A percentile compares a stretch with the other conserved stretches of the same genome.
Evolutionary conservation across 2,113 vertebrate species (phyloP).

Genomic region (Albula glossodonta): DNA sequence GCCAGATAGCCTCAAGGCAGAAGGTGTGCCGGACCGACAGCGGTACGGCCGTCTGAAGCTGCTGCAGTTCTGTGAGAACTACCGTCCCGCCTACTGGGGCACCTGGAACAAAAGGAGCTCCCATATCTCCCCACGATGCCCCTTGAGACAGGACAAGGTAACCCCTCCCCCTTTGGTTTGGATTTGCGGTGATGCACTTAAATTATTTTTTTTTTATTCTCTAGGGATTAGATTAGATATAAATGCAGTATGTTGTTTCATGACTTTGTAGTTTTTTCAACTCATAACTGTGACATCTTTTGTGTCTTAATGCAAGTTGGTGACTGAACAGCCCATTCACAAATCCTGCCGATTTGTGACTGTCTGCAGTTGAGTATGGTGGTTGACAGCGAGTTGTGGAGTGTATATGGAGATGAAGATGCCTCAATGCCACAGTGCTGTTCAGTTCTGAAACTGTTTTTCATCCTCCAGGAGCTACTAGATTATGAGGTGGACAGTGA

Average conservation of each 20-base stretch:
- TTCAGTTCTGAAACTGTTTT: slow-evolving; percentile 27
- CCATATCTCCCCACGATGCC: slow-evolving; percentile 76
- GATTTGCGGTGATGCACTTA: too few relatives aligned
- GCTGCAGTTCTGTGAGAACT: slow-evolving; percentile 88
- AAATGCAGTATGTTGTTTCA: too few relatives aligned
- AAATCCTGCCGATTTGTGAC: too few relatives aligned
- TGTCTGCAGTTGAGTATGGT: too few relatives aligned
- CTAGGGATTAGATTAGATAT: too few relatives aligned
- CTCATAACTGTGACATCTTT: too few relatives aligned
- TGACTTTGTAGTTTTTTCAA: too few relatives aligned
- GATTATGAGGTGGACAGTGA: slow-evolving; percentile 98
- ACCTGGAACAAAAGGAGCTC: slow-evolving; percentile 86
- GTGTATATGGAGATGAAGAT: too few relatives aligned
- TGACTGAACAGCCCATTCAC: too few relatives aligned
- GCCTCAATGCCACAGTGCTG: neutral
- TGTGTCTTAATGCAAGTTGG: too few relatives aligned
- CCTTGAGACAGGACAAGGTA: slow-evolving; percentile 83
- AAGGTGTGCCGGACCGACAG: slow-evolving; percentile 69
- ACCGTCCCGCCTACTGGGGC: slow-evolving; percentile 96
- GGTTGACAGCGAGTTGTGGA: too few relatives aligned
- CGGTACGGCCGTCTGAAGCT: slow-evolving; percentile 89
- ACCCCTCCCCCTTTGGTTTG: slow-evolving; percentile 8
- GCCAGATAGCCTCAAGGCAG: slow-evolving; percentile 68
- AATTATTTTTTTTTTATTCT: too few relatives aligned
- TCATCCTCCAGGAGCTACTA: slow-evolving; percentile 71